Conservation (phyloP, 2,797 vertebrate species). For the Helarctos malayanus region DNA sequence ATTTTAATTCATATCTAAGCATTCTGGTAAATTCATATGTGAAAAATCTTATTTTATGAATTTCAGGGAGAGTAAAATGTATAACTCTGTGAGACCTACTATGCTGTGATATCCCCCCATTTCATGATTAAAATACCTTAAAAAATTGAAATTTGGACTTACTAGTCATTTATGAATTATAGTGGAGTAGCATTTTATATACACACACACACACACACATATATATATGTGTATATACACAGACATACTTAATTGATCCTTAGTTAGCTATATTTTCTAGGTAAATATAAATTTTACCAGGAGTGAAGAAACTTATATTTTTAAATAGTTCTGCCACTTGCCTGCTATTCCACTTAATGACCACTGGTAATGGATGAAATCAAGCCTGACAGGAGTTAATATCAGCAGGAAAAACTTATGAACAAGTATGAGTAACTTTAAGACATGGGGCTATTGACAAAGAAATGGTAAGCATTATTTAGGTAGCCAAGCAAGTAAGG, state of each 20-base stretch:
- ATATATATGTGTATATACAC: no score
- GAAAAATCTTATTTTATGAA: not conserved
- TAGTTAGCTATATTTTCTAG: not conserved
- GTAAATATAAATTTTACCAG: not conserved
- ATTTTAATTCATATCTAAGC: not conserved
- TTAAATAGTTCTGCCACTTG: not conserved
- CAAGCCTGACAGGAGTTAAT: not conserved
- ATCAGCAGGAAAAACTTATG: not conserved
- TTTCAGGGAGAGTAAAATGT: not conserved
- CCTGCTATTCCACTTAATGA: not conserved
- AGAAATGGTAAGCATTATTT: not conserved
- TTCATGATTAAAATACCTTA: not conserved
- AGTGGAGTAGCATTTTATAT: not conserved
- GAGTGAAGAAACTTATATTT: not conserved
- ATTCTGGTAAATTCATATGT: not conserved
- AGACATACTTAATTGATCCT: not conserved
- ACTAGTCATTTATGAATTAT: not conserved
- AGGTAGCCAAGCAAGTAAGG: not conserved
- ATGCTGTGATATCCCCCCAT: not conserved
- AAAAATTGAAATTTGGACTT: slow-evolving; percentile 25
- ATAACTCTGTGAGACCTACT: not conserved
- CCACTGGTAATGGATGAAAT: not conserved
- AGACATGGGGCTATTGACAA: not conserved
- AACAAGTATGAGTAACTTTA: not conserved
- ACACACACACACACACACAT: not conserved